phyloP scores from a whole-genome alignment of 1,140 invertebrate genomes.

The Micrasema longulum region DNA sequence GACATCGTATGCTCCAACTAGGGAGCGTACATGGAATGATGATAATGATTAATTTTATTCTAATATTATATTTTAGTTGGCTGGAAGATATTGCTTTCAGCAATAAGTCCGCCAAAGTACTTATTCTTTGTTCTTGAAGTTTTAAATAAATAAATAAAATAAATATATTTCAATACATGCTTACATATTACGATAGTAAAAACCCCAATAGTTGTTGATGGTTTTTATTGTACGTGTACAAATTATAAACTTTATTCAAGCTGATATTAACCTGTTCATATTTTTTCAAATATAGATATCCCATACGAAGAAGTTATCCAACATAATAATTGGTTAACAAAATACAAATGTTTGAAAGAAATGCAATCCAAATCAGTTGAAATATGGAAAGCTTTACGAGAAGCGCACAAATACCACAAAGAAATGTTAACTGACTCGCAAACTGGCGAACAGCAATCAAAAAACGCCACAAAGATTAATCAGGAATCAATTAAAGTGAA shows the following conservation, averaged over 20 bases:
- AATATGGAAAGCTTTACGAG: conserved; percentile 41
- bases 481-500: not conserved
- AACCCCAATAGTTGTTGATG: not conserved
- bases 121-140: too few relatives aligned
- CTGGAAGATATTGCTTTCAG: too few relatives aligned
- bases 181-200: too few relatives aligned
- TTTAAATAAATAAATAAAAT: not conserved
- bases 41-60: too few relatives aligned
- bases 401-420: conserved; percentile 36
- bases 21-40: too few relatives aligned
- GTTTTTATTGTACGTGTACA: not conserved
- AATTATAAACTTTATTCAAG: not conserved
- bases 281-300: conserved; percentile 39
- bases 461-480: not conserved
- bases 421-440: not conserved
- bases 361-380: conserved; percentile 38
- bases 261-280: too few relatives aligned
- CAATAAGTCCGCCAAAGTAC: too few relatives aligned
- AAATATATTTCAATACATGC: too few relatives aligned
- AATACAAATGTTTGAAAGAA: conserved; percentile 46
- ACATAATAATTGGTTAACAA: conserved; percentile 41
- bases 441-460: not conserved
- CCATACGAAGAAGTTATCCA: conserved; percentile 34
- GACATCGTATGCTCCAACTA: too few relatives aligned
- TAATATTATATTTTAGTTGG: not conserved